These are phyloP conservation scores for Parasteatoda lunata DNA, from an alignment of 2,888 invertebrate species.

Conservation along the genomic window DNA sequence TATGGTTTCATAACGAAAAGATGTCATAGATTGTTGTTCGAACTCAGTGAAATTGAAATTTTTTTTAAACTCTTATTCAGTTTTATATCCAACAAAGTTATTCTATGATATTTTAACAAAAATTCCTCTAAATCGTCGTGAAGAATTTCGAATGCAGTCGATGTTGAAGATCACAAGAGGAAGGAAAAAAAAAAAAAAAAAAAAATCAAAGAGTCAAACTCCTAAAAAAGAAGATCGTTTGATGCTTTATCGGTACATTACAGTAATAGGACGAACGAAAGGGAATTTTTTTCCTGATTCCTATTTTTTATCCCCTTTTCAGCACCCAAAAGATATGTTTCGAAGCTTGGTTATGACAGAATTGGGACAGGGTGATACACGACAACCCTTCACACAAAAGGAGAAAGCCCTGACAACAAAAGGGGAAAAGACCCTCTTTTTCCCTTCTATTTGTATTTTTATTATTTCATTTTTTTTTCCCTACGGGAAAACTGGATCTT, in stretches of 20 bases:
- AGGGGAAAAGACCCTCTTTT: slow-evolving; percentile 26
- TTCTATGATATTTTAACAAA: too few species aligned
- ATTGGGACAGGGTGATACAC: slow-evolving; percentile 65
- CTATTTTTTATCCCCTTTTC: slow-evolving; percentile 7
- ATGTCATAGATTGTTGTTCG: too few species aligned
- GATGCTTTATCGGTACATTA: slow-evolving; percentile 52
- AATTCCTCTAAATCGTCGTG: too few species aligned
- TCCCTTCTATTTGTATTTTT: slow-evolving; percentile 35
- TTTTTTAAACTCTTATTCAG: too few species aligned
- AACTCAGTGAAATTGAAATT: too few species aligned
- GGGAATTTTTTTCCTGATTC: not conserved
- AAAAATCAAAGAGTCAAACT: slow-evolving; percentile 2
- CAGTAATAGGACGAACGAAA: slow-evolving; percentile 37
- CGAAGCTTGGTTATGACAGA: slow-evolving; percentile 65
- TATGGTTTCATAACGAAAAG: too few species aligned
- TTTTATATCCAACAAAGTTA: too few species aligned
- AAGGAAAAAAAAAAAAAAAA: slow-evolving; percentile 1
- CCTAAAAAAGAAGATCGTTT: not conserved
- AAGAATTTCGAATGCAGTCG: not conserved
- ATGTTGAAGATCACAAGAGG: slow-evolving; percentile 11
- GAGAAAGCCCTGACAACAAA: slow-evolving; percentile 53
- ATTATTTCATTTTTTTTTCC: slow-evolving; percentile 1
- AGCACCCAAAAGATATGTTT: slow-evolving; percentile 46
- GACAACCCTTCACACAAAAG: slow-evolving; percentile 47
- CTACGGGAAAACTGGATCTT: slow-evolving; percentile 10